A percentile compares a stretch with the other conserved stretches of the same genome.
These are phyloP conservation scores for Aurelia coerulea DNA, from an alignment of 30 jellyfish, hydroid and myxozoan genomes.

Conservation along the genomic window DNA sequence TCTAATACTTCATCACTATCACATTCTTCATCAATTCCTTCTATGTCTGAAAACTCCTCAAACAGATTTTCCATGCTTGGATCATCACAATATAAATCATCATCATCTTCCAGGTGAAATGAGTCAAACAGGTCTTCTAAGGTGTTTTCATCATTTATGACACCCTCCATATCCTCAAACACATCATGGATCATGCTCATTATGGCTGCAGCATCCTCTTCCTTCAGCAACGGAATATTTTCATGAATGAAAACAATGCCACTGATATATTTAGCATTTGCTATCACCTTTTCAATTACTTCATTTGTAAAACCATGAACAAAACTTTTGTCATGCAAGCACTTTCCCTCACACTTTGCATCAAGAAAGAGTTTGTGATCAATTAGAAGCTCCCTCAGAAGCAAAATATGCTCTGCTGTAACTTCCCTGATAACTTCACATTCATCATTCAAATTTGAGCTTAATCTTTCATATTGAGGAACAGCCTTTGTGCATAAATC, in stretches of 20 bases:
- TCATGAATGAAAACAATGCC: no score
- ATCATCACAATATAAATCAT: not conserved
- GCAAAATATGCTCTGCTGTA: not conserved
- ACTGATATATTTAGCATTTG: no score
- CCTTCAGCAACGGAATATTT: no score
- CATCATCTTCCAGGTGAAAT: conserved; percentile 13
- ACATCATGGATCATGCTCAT: no score
- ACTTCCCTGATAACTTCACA: not conserved
- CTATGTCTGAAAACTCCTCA: no score
- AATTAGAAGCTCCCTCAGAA: not conserved
- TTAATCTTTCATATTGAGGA: not conserved
- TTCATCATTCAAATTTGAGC: not conserved
- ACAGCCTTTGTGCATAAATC: conserved; percentile 1
- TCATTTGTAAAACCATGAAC: no score
- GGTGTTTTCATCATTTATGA: not conserved
- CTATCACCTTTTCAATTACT: no score
- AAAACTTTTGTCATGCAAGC: no score
- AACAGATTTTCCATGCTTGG: not conserved
- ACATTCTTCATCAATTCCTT: no score
- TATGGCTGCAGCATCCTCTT: no score
- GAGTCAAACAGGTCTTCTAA: conserved; percentile 3
- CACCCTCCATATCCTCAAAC: no score
- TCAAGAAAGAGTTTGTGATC: not conserved
- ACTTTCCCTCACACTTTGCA: not conserved
- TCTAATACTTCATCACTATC: no score